Evolutionary conservation across 2,888 invertebrate genomes (phyloP).

Genomic region (Leptinotarsa haldemani): DNA sequence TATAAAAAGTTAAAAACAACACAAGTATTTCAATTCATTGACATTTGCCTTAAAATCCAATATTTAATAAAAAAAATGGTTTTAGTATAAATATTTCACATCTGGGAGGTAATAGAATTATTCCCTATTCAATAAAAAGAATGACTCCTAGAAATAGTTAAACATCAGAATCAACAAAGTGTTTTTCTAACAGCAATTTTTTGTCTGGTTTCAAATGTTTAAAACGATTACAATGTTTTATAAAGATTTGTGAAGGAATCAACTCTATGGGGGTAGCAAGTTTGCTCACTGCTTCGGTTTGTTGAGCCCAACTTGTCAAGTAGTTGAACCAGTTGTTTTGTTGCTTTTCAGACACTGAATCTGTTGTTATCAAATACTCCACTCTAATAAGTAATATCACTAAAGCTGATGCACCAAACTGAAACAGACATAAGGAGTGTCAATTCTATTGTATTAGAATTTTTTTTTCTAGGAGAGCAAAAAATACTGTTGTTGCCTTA

Average conservation of each 20-base stretch:
- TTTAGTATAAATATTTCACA: slow-evolving; percentile 31
- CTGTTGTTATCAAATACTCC: slow-evolving; percentile 65
- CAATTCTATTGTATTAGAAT: no score
- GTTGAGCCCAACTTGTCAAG: slow-evolving; percentile 68
- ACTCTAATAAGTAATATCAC: slow-evolving; percentile 68
- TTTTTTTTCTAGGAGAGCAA: no score
- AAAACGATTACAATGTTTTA: slow-evolving; percentile 60
- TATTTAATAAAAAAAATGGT: slow-evolving; percentile 29
- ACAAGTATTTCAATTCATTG: not conserved
- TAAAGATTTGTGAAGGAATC: slow-evolving; percentile 59
- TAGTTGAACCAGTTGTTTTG: slow-evolving; percentile 68
- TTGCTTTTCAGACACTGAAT: slow-evolving; percentile 58
- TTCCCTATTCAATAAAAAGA: slow-evolving; percentile 24
- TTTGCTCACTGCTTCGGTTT: slow-evolving; percentile 54
- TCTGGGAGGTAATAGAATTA: slow-evolving; percentile 27
- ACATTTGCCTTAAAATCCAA: slow-evolving; percentile 28
- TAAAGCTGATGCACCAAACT: slow-evolving; percentile 72
- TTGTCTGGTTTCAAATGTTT: slow-evolving; percentile 55
- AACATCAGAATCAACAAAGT: slow-evolving; percentile 53
- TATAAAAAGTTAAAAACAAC: not conserved
- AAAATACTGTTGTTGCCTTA: slow-evolving; percentile 50
- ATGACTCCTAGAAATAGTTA: slow-evolving; percentile 25
- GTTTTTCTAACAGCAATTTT: slow-evolving; percentile 56
- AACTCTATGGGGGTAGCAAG: slow-evolving; percentile 60
- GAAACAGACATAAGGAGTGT: slow-evolving; percentile 45